Percentiles rank a stretch among this genome's conserved stretches.
Evolutionary conservation across 2,888 invertebrate genomes (phyloP).

Genomic region (Synanthedon tipuliformis): DNA sequence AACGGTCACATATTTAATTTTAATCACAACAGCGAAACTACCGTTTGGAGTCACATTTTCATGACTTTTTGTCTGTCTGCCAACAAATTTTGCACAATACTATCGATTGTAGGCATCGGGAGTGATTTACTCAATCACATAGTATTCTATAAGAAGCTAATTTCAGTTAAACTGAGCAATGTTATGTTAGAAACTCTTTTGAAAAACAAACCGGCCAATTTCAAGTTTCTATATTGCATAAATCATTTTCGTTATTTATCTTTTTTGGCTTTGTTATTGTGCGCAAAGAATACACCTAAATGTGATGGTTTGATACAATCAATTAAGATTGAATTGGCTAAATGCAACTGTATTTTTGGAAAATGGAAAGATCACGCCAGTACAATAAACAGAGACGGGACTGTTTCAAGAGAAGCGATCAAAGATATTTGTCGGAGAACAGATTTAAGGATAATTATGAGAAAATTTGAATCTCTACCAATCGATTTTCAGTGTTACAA

Average conservation of each 20-base stretch:
- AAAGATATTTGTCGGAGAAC: constrained; percentile 41
- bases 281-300: constrained; percentile 44
- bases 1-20: constrained; percentile 54
- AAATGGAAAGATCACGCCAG: constrained; percentile 52
- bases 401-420: constrained; percentile 20
- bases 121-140: constrained; percentile 36
- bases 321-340: constrained; percentile 40
- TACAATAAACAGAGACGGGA: constrained; percentile 36
- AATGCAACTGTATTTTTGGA: constrained; percentile 53
- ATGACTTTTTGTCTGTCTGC: constrained; percentile 56
- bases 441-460: constrained; percentile 40
- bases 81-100: constrained; percentile 59
- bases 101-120: constrained; percentile 40
- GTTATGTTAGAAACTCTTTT: constrained; percentile 39
- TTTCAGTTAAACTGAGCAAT: constrained; percentile 51
- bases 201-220: constrained; percentile 30
- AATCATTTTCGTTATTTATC: constrained; percentile 59
- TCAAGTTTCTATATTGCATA: constrained; percentile 47
- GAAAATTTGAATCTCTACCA: constrained; percentile 36
- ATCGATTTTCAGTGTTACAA: constrained; percentile 44
- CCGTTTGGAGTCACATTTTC: constrained; percentile 53
- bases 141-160: constrained; percentile 43
- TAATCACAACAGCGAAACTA: constrained; percentile 37
- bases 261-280: constrained; percentile 48
- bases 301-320: constrained; percentile 38